Evolutionary conservation across 2,113 vertebrate species (phyloP).

Genomic region (Hemiscyllium ocellatum): DNA sequence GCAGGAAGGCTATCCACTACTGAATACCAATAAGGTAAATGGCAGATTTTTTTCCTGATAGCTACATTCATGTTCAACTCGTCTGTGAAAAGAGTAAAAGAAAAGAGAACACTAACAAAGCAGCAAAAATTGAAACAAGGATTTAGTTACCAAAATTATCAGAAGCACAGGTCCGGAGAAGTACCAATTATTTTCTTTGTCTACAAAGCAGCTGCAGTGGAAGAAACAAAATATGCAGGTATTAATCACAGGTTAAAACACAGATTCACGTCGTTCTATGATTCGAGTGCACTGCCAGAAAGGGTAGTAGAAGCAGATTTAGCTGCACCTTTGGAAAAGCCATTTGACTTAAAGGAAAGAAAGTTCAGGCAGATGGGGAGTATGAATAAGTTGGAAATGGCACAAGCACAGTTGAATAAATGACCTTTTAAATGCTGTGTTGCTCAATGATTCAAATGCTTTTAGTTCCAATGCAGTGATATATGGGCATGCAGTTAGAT

Average conservation of each 20-base stretch:
- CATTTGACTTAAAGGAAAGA: neutral
- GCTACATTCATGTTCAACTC: neutral
- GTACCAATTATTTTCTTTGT: neutral
- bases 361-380: neutral
- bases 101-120: neutral
- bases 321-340: neutral
- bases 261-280: neutral
- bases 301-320: neutral
- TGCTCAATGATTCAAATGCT: neutral
- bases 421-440: neutral
- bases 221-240: neutral
- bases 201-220: neutral
- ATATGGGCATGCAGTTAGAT: too few relatives aligned
- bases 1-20: neutral
- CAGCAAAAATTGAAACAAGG: neutral
- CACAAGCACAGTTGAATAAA: neutral
- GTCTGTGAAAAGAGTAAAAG: neutral
- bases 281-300: neutral
- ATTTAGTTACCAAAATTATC: neutral
- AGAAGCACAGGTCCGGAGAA: neutral
- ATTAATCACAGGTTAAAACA: neutral
- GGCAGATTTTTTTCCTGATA: neutral
- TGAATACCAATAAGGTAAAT: neutral
- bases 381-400: neutral
- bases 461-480: neutral